Conservation (phyloP, 2,113 vertebrate species). For the Lamprotornis superbus region DNA sequence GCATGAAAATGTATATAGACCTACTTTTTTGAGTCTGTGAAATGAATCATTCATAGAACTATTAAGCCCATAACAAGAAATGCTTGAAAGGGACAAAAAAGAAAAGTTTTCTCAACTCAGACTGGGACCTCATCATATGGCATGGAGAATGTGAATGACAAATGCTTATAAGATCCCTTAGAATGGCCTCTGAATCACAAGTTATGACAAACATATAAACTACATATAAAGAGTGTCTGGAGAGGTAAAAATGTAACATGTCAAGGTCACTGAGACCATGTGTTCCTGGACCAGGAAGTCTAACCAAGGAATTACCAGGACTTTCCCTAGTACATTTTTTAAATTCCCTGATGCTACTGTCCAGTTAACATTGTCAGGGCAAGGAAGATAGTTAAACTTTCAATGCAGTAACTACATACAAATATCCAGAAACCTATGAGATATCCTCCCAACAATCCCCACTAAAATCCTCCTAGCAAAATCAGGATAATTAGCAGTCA, state of each 20-base stretch:
- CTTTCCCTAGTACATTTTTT: not conserved
- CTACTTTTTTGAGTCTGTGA: not conserved
- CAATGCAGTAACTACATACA: not conserved
- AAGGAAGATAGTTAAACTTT: not conserved
- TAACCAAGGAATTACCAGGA: not conserved
- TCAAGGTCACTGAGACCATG: not conserved
- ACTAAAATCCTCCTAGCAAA: not conserved
- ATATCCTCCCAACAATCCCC: not conserved
- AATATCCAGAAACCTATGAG: not conserved
- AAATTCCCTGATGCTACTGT: not conserved
- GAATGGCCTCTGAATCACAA: not conserved
- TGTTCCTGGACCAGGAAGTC: not conserved
- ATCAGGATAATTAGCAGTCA: not conserved
- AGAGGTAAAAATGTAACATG: not conserved
- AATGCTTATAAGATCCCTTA: not conserved
- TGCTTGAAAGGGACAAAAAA: not conserved
- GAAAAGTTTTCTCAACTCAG: not conserved
- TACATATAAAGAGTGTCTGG: not conserved
- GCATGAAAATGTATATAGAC: fast-evolving
- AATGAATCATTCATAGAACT: not conserved
- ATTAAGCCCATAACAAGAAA: not conserved
- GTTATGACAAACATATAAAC: not conserved
- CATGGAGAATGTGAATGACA: not conserved
- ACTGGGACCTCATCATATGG: not conserved
- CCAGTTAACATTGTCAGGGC: not conserved